Evolutionary conservation across 2,888 invertebrate species (phyloP).

Genomic region (Holacanthella duospinosa): DNA sequence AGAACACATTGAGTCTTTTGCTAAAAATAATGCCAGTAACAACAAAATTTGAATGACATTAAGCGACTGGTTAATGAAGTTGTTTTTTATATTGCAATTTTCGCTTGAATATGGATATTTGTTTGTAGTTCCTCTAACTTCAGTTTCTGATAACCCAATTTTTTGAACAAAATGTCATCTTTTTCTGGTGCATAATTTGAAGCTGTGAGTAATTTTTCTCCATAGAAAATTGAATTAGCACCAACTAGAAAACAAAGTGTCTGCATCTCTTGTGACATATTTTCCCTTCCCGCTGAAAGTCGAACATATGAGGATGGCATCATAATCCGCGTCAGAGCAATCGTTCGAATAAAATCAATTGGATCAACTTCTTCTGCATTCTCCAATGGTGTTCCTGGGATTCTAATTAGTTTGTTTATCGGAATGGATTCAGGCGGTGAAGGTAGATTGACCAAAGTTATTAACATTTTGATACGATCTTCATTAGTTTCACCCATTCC

Average conservation of each 20-base stretch:
- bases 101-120: too few species aligned
- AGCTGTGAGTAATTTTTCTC: constrained; percentile 19
- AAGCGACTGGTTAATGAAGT: too few species aligned
- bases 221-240: constrained; percentile 28
- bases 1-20: too few species aligned
- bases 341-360: constrained; percentile 25
- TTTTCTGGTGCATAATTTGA: background rate
- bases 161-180: background rate
- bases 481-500: constrained; percentile 26
- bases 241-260: constrained; percentile 23
- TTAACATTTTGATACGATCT: constrained; percentile 18
- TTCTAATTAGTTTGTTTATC: constrained; percentile 20
- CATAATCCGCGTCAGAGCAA: constrained; percentile 22
- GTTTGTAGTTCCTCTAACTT: background rate
- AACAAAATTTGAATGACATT: too few species aligned
- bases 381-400: constrained; percentile 24
- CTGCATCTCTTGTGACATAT: constrained; percentile 21
- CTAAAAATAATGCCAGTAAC: too few species aligned
- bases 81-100: too few species aligned
- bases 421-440: constrained; percentile 23
- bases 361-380: constrained; percentile 17
- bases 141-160: background rate
- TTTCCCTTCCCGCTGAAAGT: constrained; percentile 23
- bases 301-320: constrained; percentile 24
- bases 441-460: constrained; percentile 15